A percentile compares a stretch with the other conserved stretches of the same genome.
Conservation (phyloP, 2,113 vertebrate genomes). For the Hypomesus transpacificus region DNA sequence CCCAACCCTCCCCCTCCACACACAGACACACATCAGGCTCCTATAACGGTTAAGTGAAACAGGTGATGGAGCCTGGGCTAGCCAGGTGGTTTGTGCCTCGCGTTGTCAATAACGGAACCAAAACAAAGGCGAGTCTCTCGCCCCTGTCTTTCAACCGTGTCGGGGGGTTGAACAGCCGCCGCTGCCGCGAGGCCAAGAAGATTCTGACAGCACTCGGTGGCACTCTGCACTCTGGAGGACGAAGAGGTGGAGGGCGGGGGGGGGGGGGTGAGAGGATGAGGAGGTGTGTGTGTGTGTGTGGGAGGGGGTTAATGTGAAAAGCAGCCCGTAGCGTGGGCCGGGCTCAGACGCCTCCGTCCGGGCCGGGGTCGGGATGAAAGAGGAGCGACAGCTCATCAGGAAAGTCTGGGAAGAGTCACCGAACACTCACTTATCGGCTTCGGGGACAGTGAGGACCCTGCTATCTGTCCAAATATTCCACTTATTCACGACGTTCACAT, state of each 20-base stretch:
- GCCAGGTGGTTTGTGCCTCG: not conserved
- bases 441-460: slow-evolving; percentile 25
- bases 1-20: not conserved
- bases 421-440: slow-evolving; percentile 50
- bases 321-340: slow-evolving; percentile 32
- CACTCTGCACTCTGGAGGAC: not conserved
- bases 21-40: too few relatives aligned
- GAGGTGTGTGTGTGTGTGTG: not conserved
- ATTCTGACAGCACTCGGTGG: not conserved
- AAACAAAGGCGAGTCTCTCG: not conserved
- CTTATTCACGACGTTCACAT: slow-evolving; percentile 3
- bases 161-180: not conserved
- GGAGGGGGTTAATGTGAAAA: slow-evolving; percentile 49
- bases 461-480: slow-evolving; percentile 37
- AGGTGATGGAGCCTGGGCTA: not conserved
- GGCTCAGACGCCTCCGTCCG: not conserved
- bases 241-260: not conserved
- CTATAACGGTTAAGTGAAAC: not conserved
- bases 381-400: slow-evolving; percentile 43
- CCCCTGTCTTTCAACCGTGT: not conserved
- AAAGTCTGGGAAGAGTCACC: slow-evolving; percentile 46
- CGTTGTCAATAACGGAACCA: not conserved
- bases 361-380: slow-evolving; percentile 25
- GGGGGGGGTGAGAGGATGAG: slow-evolving; percentile 15
- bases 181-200: not conserved